phyloP scores from a whole-genome alignment of 1,140 invertebrate genomes.

The Halesus radiatus region DNA sequence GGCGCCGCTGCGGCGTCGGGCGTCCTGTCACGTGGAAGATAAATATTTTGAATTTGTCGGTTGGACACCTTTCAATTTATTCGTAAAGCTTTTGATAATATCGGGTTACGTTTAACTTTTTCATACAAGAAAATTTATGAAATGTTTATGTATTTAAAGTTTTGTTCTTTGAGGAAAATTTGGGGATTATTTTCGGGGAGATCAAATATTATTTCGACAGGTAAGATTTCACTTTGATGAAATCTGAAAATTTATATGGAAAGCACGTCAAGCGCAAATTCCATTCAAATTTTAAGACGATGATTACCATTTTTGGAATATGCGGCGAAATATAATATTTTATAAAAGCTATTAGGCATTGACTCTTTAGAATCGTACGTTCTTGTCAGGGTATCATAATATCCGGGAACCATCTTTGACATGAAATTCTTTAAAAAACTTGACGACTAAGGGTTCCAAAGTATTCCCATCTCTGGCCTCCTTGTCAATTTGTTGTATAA shows the following conservation, averaged over 20 bases:
- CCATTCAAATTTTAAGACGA: conserved; percentile 1
- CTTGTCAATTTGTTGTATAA: too few species aligned
- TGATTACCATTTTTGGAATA: background rate
- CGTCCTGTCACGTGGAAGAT: conserved; percentile 39
- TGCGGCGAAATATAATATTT: too few species aligned
- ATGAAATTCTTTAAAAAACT: too few species aligned
- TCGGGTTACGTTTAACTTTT: conserved; percentile 39
- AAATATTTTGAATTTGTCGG: conserved; percentile 51
- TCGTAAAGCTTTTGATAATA: conserved; percentile 48
- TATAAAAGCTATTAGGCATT: too few species aligned
- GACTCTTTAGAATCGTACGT: too few species aligned
- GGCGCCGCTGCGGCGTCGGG: conserved; percentile 22
- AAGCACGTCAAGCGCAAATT: conserved; percentile 7
- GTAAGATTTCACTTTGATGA: background rate
- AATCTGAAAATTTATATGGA: background rate
- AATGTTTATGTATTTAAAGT: conserved; percentile 30
- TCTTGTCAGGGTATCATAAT: too few species aligned
- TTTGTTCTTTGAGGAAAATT: conserved; percentile 36
- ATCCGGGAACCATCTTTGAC: too few species aligned
- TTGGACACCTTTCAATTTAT: conserved; percentile 50
- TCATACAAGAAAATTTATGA: conserved; percentile 27
- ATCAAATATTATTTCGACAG: background rate
- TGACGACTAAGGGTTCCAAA: too few species aligned
- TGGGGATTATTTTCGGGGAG: conserved; percentile 9
- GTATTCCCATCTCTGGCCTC: too few species aligned